phyloP scores from a whole-genome alignment of 2,888 invertebrate species.

The Cheilosia urbana region DNA sequence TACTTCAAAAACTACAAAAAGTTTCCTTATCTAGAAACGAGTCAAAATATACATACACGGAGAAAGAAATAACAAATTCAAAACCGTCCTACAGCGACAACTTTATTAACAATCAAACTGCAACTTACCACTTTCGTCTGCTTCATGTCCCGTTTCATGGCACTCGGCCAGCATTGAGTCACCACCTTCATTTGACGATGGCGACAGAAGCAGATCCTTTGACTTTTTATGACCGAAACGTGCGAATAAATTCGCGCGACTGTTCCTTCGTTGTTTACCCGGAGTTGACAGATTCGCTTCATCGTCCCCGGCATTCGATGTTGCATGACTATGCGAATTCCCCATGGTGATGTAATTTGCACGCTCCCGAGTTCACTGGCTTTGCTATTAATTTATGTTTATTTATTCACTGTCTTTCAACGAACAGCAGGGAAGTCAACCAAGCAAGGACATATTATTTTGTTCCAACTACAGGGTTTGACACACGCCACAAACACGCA shows the following conservation, averaged over 20 bases:
- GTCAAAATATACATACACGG: constrained; percentile 6
- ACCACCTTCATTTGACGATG: constrained; percentile 66
- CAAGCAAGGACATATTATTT: constrained; percentile 1
- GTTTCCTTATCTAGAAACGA: too few species aligned
- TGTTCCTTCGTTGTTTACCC: constrained; percentile 78
- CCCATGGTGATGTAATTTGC: constrained; percentile 48
- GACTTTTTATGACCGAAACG: constrained; percentile 81
- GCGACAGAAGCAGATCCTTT: constrained; percentile 77
- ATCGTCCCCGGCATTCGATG: constrained; percentile 36
- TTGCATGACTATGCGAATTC: constrained; percentile 49
- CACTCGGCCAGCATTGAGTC: constrained; percentile 55
- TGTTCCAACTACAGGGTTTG: constrained; percentile 19
- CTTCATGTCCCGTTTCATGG: constrained; percentile 63
- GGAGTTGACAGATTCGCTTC: constrained; percentile 43
- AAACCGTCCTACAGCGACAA: constrained; percentile 3
- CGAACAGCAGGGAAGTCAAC: background rate
- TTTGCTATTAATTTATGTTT: constrained; percentile 7
- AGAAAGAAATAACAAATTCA: background rate
- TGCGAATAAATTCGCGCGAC: constrained; percentile 80
- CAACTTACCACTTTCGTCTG: constrained; percentile 59
- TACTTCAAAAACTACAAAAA: constrained; percentile 6
- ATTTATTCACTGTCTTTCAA: background rate
- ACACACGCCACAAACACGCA: constrained; percentile 19
- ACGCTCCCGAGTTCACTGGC: constrained; percentile 7
- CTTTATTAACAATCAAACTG: constrained; percentile 4